Evolutionary conservation across 2,113 vertebrate genomes (phyloP).

Genomic region (Herpailurus yagouaroundi): DNA sequence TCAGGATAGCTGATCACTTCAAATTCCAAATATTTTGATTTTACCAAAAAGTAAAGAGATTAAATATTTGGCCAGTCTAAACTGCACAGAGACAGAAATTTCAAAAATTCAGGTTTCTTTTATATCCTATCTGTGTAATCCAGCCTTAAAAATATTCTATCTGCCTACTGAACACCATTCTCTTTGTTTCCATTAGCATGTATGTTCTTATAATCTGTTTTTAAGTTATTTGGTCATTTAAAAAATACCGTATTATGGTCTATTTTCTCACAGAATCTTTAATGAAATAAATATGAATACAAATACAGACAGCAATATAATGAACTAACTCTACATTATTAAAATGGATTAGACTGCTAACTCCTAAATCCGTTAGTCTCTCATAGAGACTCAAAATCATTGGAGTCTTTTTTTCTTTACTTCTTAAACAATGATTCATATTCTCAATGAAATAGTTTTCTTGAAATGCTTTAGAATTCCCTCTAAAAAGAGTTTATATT

Average conservation of each 20-base stretch:
- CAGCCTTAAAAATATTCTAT: background rate
- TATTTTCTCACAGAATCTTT: conserved; percentile 8
- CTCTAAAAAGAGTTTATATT: background rate
- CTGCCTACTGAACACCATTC: background rate
- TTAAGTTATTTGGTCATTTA: background rate
- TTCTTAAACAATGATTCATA: background rate
- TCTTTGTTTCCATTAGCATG: background rate
- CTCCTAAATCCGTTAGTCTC: background rate
- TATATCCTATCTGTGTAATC: background rate
- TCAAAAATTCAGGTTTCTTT: background rate
- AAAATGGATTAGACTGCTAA: background rate
- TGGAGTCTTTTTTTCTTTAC: background rate
- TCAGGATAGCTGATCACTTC: background rate
- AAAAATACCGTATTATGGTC: background rate
- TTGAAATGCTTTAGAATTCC: background rate
- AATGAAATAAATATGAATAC: background rate
- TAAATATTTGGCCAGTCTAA: background rate
- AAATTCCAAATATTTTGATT: background rate
- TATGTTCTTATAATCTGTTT: background rate
- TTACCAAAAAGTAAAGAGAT: background rate
- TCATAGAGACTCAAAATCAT: background rate
- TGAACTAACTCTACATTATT: background rate
- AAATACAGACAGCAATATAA: background rate
- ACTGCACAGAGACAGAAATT: background rate
- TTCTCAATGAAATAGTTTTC: background rate